Base-by-base conservation (phyloP, 2,797 vertebrate species). In the Myiothlypis chrysogaster region DNA sequence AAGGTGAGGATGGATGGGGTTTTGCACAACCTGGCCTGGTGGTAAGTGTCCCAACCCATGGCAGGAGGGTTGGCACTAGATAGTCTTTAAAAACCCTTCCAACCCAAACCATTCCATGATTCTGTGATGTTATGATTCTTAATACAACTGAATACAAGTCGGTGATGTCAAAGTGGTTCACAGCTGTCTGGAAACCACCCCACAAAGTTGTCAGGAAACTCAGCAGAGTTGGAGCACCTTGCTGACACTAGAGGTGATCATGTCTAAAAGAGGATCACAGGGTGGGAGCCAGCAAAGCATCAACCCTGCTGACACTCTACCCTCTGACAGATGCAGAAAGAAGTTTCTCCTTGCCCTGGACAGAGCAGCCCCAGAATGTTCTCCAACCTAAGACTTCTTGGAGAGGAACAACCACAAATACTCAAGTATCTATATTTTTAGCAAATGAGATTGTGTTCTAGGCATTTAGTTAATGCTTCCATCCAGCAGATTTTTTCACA, bases 281-380 rank as follows among this genome's bases (percentile, higher is more conserved):
- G 1, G 24, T 43, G 30, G 9, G 8, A 12, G 22, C 39, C 75
- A 69, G 64, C 24, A 43, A 30, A 91, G 22, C 43, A n/a, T 44
- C 28, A 5, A 28, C 11, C 12, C 28, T 61, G 34, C 18, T 14
- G 39, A 27, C 1, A 3, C 3, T 87, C 64, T 19, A 70, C n/a
- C 50, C 8, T 6, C 9, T 17, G 5, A 1, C 2, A 12, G 27
- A 11, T 68, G 50, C 2, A 12, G 1, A 2, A 68, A 65, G 47
- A 25, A 82, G 49, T 30, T 65, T 80, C 32, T 60, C 28, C 25
- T 63, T 49, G 9, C 28, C 28, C 37, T 2, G 2, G 28, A 46
- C 7, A 57, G 9, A 72, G 34, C 63, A 50, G 3, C 13, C 9
- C 18, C 32, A 55, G 43, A 69, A 77, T 37, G 14, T 77, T 35